phyloP scores from a whole-genome alignment of 2,113 vertebrate genomes.

The Phycodurus eques region DNA sequence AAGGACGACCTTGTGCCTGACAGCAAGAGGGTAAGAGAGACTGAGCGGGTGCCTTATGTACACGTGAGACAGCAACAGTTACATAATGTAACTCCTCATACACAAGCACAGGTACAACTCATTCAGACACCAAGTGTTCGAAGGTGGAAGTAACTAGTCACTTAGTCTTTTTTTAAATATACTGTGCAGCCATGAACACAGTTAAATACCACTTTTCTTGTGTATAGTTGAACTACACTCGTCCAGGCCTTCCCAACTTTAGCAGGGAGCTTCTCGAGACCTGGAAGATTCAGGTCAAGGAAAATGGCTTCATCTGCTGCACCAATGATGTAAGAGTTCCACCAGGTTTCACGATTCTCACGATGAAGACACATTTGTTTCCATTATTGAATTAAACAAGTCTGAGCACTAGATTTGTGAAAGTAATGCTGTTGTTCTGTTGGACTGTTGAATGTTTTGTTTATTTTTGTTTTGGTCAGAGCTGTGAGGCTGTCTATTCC shows the following conservation, averaged over 20 bases:
- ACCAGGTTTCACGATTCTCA: background rate
- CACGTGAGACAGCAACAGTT: too few relatives aligned
- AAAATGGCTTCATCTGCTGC: conserved; percentile 94
- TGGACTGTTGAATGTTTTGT: conserved; percentile 11
- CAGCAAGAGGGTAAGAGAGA: conserved; percentile 84
- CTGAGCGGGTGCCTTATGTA: background rate
- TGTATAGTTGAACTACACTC: conserved; percentile 91
- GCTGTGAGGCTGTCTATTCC: conserved; percentile 95
- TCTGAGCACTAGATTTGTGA: background rate
- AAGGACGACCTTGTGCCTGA: conserved; percentile 97
- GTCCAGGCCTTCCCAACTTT: conserved; percentile 92
- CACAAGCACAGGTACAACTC: background rate
- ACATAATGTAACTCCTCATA: background rate
- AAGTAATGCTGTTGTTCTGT: background rate
- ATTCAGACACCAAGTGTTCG: background rate
- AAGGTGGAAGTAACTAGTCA: too few relatives aligned
- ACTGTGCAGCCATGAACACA: background rate
- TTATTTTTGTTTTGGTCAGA: conserved; percentile 70
- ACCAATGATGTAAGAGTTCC: conserved; percentile 84
- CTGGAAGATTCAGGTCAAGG: conserved; percentile 95
- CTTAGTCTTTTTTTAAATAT: background rate
- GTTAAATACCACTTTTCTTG: conserved; percentile 21
- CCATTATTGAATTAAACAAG: background rate
- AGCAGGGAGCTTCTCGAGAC: conserved; percentile 84
- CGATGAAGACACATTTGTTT: background rate